These are phyloP conservation scores for Romanogobio albipinnatus DNA, from an alignment of 2,113 vertebrate genomes.

Conservation along the genomic window DNA sequence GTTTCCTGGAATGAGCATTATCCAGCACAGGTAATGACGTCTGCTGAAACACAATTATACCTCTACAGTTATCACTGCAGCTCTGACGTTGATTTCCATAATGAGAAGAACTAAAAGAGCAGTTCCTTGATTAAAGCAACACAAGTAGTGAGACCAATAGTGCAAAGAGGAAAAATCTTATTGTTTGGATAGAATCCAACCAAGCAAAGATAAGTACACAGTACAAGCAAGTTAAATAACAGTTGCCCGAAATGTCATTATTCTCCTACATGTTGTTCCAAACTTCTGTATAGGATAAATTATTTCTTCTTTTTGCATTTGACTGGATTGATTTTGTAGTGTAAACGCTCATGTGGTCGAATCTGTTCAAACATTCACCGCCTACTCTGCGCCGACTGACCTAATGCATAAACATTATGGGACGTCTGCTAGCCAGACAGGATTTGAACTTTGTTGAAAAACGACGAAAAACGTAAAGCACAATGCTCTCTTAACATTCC, in stretches of 20 bases:
- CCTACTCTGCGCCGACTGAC: too few relatives aligned
- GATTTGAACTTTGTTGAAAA: too few relatives aligned
- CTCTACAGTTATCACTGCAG: background rate
- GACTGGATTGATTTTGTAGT: too few relatives aligned
- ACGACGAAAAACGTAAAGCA: too few relatives aligned
- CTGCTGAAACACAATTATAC: conserved; percentile 64
- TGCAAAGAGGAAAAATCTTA: background rate
- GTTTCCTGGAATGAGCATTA: conserved; percentile 82
- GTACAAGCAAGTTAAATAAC: background rate
- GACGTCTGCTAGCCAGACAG: too few relatives aligned
- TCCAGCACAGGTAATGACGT: conserved; percentile 84
- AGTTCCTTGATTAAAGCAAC: background rate
- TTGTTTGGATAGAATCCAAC: background rate
- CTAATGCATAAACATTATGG: too few relatives aligned
- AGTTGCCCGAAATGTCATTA: background rate
- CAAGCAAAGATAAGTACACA: background rate
- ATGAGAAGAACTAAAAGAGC: background rate
- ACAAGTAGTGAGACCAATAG: background rate
- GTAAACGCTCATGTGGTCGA: too few relatives aligned
- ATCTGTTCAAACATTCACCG: too few relatives aligned
- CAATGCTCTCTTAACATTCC: too few relatives aligned
- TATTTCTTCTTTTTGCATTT: background rate
- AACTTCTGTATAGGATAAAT: background rate
- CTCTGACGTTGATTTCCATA: background rate
- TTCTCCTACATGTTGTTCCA: background rate